phyloP scores from a whole-genome alignment of 2,888 invertebrate genomes.

The Marasmarcha lunaedactyla region DNA sequence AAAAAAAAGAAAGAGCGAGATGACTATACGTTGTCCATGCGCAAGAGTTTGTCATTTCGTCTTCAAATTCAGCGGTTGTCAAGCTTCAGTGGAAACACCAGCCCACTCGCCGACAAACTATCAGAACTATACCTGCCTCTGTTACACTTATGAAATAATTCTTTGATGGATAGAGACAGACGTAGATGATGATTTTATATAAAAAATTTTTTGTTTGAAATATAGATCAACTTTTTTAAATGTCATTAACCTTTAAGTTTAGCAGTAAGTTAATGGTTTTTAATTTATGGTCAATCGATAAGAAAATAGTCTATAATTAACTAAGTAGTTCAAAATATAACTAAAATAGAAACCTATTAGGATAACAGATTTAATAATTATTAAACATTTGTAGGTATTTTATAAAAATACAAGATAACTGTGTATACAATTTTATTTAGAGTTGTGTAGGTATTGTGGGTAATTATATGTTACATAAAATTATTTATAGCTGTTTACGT shows the following conservation, averaged over 20 bases:
- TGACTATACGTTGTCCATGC: constrained; percentile 22
- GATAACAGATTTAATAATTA: too few relatives aligned
- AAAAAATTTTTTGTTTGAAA: constrained; percentile 56
- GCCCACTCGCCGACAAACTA: constrained; percentile 40
- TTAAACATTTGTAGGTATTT: too few relatives aligned
- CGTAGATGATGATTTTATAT: constrained; percentile 28
- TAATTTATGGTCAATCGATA: too few relatives aligned
- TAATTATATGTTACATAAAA: too few relatives aligned
- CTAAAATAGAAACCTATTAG: too few relatives aligned
- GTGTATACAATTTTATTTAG: too few relatives aligned
- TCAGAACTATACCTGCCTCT: constrained; percentile 30
- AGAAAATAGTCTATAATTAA: too few relatives aligned
- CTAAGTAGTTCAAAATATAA: too few relatives aligned
- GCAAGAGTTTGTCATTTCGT: constrained; percentile 39
- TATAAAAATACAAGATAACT: too few relatives aligned
- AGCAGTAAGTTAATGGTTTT: too few relatives aligned
- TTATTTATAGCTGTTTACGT: too few relatives aligned
- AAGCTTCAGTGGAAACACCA: constrained; percentile 51
- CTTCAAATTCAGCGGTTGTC: constrained; percentile 56
- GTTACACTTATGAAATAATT: constrained; percentile 21
- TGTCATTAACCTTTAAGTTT: constrained; percentile 49
- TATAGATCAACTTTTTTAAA: constrained; percentile 61
- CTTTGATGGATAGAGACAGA: constrained; percentile 26
- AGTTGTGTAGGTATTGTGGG: too few relatives aligned
- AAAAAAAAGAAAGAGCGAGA: constrained; percentile 46